phyloP scores from a whole-genome alignment of 37 sponge, comb jelly and placozoan species.

The Diacarnus erythraeanus region DNA sequence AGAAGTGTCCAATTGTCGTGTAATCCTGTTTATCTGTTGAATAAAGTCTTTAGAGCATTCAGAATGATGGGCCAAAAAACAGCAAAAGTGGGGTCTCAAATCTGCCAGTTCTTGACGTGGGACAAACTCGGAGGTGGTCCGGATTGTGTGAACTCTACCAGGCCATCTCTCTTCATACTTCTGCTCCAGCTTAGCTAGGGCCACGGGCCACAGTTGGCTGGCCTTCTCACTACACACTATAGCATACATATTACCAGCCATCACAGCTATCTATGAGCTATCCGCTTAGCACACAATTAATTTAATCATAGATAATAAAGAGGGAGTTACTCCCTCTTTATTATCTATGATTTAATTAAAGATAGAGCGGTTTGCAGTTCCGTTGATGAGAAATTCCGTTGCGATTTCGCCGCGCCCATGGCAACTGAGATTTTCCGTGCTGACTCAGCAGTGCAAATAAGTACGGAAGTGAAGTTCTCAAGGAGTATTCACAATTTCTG shows the following conservation, averaged over 20 bases:
- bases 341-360: too few species aligned
- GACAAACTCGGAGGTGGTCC: not conserved
- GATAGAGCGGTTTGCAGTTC: too few species aligned
- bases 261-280: too few species aligned
- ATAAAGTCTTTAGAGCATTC: slow-evolving; percentile 53
- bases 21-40: slow-evolving; percentile 31
- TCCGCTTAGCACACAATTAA: too few species aligned
- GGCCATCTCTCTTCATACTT: slow-evolving; percentile 56
- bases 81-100: slow-evolving; percentile 41
- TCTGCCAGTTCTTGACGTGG: slow-evolving; percentile 23
- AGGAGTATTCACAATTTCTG: too few species aligned
- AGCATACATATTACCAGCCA: slow-evolving; percentile 62
- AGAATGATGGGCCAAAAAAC: slow-evolving; percentile 57
- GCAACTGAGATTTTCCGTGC: too few species aligned
- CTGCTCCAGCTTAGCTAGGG: slow-evolving; percentile 9
- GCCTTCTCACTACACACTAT: slow-evolving; percentile 39
- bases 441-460: too few species aligned
- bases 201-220: slow-evolving; percentile 10
- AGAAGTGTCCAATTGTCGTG: slow-evolving; percentile 56
- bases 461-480: too few species aligned
- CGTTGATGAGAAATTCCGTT: too few species aligned
- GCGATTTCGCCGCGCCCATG: too few species aligned
- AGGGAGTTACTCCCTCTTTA: too few species aligned
- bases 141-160: not conserved
- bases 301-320: too few species aligned